Percentiles rank a stretch among this genome's conserved stretches.
phyloP scores from a whole-genome alignment of 2,113 vertebrate genomes.

The Carettochelys insculpta region DNA sequence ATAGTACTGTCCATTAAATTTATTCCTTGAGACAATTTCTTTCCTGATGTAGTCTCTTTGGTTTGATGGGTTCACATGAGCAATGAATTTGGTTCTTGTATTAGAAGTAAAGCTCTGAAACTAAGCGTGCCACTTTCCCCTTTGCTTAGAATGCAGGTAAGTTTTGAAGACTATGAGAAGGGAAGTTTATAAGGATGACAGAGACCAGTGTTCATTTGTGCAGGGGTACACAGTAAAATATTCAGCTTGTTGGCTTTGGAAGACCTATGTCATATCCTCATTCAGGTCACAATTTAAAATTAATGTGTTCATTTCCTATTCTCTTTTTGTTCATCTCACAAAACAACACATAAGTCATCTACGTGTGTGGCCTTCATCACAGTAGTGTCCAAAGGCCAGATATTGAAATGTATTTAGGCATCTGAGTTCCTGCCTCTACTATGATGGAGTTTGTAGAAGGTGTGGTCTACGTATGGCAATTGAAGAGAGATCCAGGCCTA shows the following conservation, averaged over 20 bases:
- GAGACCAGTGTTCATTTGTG: neutral
- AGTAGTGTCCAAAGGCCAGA: too few relatives aligned
- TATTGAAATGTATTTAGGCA: too few relatives aligned
- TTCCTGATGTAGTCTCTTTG: slow-evolving; percentile 62
- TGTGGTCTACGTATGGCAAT: too few relatives aligned
- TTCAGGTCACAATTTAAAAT: neutral
- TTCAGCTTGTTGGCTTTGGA: neutral
- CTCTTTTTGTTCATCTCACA: neutral
- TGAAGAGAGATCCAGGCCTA: too few relatives aligned
- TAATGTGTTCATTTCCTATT: neutral
- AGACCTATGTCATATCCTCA: neutral
- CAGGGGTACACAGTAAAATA: neutral
- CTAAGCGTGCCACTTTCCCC: slow-evolving; percentile 12
- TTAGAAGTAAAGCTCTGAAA: slow-evolving; percentile 41
- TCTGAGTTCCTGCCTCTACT: too few relatives aligned
- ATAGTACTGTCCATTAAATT: slow-evolving; percentile 58
- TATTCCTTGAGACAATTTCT: slow-evolving; percentile 59
- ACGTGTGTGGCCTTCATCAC: neutral
- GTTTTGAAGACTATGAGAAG: slow-evolving; percentile 21
- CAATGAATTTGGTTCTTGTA: slow-evolving; percentile 51
- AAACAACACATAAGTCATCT: neutral
- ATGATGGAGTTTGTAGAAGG: too few relatives aligned
- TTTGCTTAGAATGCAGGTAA: neutral
- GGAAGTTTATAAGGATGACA: neutral
- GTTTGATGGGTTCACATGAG: slow-evolving; percentile 59